Conservation (phyloP, 2,888 invertebrate species). For the Tipula helvola region DNA sequence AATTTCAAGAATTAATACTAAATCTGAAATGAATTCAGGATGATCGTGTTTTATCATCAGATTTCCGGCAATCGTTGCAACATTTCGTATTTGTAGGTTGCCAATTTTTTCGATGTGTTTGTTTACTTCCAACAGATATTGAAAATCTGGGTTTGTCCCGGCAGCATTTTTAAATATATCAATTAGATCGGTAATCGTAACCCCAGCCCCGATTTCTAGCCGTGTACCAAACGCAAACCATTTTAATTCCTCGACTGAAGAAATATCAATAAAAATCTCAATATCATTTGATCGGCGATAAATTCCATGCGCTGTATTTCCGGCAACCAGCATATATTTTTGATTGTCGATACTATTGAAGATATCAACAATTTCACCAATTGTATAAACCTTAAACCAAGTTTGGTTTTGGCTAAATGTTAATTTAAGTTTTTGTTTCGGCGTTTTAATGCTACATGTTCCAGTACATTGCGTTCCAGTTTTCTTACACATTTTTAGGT, state of each 20-base stretch:
- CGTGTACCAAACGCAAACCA: slow-evolving; percentile 33
- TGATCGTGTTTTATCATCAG: slow-evolving; percentile 41
- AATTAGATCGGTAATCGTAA: slow-evolving; percentile 38
- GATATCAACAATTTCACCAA: slow-evolving; percentile 40
- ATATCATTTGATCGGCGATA: slow-evolving; percentile 27
- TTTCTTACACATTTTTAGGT: slow-evolving; percentile 26
- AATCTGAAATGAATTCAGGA: slow-evolving; percentile 42
- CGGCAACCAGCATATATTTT: slow-evolving; percentile 53
- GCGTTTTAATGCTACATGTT: slow-evolving; percentile 11
- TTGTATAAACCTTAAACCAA: slow-evolving; percentile 40
- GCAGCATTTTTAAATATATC: slow-evolving; percentile 28
- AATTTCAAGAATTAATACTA: slow-evolving; percentile 37
- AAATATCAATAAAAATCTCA: slow-evolving; percentile 50
- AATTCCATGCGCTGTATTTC: slow-evolving; percentile 64
- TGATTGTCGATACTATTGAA: slow-evolving; percentile 33
- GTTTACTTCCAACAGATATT: slow-evolving; percentile 46
- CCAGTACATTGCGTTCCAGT: slow-evolving; percentile 20
- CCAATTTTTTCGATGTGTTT: slow-evolving; percentile 59
- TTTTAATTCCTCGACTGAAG: slow-evolving; percentile 43
- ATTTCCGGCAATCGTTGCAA: slow-evolving; percentile 44
- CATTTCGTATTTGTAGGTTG: slow-evolving; percentile 57
- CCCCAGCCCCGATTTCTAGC: slow-evolving; percentile 46
- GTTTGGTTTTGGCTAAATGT: slow-evolving; percentile 31
- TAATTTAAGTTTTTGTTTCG: slow-evolving; percentile 21
- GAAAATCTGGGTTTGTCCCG: slow-evolving; percentile 35